Conservation (phyloP, 1,140 invertebrate species). For the Potamilus streckersoni region DNA sequence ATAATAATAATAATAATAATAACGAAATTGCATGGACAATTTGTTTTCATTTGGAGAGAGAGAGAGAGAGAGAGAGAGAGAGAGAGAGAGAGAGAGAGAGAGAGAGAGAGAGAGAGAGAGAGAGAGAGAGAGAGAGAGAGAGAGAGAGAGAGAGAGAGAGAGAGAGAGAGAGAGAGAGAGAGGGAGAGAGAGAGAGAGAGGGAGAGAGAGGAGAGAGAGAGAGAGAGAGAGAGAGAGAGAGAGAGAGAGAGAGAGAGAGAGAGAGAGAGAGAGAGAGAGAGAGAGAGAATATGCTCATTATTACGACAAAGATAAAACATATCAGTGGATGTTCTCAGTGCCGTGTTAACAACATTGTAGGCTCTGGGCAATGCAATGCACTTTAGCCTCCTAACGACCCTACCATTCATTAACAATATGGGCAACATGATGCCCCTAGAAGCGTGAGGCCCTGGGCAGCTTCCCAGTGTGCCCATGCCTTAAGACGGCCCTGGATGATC, state of each 20-base stretch:
- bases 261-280: constrained; percentile 6
- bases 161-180: constrained; percentile 4
- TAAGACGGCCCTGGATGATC: no score
- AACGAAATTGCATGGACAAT: not conserved
- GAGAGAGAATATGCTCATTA: not conserved
- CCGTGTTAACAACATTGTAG: no score
- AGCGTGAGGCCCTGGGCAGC: no score
- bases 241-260: constrained; percentile 11
- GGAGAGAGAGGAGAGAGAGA: constrained; percentile 14
- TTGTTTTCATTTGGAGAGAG: not conserved
- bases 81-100: not conserved
- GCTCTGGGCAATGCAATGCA: no score
- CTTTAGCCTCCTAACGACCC: no score
- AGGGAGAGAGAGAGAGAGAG: constrained; percentile 8
- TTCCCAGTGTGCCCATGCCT: no score
- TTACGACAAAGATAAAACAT: not conserved
- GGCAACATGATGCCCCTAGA: no score
- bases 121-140: constrained; percentile 1
- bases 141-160: constrained; percentile 11
- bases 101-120: constrained; percentile 15
- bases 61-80: constrained; percentile 18
- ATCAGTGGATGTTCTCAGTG: not conserved
- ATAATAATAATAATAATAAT: no score
- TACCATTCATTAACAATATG: no score
- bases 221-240: constrained; percentile 13